Evolutionary conservation across 2,113 vertebrate species (phyloP).

Genomic region (Passer montanus): DNA sequence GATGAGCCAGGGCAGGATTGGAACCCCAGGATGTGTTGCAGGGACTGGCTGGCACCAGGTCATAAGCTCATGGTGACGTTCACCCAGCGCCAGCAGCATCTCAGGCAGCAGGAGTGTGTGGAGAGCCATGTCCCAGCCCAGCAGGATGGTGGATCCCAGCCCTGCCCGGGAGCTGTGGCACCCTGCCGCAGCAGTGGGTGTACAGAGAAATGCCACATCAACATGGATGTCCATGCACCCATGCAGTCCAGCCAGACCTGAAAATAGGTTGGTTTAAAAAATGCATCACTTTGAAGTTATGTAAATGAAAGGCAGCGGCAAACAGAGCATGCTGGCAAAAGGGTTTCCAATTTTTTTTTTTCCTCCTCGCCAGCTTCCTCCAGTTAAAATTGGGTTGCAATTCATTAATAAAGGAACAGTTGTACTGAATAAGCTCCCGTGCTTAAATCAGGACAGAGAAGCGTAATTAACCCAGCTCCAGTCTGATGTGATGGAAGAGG

Average conservation of each 20-base stretch:
- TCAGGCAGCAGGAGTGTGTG: rapidly evolving
- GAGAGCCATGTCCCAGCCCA: neutral
- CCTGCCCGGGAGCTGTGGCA: neutral
- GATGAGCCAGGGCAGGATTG: rapidly evolving
- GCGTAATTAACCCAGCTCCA: slow-evolving; percentile 63
- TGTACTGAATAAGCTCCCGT: slow-evolving; percentile 63
- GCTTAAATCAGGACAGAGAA: slow-evolving; percentile 64
- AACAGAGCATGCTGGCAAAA: slow-evolving; percentile 44
- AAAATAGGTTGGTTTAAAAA: slow-evolving; percentile 58
- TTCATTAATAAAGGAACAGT: slow-evolving; percentile 71
- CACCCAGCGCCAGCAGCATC: neutral
- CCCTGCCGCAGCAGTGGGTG: neutral
- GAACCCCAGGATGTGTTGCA: too few species aligned
- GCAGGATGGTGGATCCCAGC: neutral
- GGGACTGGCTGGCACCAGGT: neutral
- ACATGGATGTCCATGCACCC: neutral
- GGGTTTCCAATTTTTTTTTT: slow-evolving; percentile 12
- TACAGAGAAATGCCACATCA: neutral
- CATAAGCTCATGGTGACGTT: rapidly evolving
- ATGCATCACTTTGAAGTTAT: slow-evolving; percentile 57
- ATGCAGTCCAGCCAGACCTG: neutral
- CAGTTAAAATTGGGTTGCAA: slow-evolving; percentile 61
- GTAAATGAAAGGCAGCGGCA: slow-evolving; percentile 40
- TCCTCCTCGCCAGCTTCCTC: slow-evolving; percentile 40
- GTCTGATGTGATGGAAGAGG: slow-evolving; percentile 54